Evolutionary conservation across 1,140 invertebrate genomes (phyloP).

Genomic region (Drosophila ambigua): DNA sequence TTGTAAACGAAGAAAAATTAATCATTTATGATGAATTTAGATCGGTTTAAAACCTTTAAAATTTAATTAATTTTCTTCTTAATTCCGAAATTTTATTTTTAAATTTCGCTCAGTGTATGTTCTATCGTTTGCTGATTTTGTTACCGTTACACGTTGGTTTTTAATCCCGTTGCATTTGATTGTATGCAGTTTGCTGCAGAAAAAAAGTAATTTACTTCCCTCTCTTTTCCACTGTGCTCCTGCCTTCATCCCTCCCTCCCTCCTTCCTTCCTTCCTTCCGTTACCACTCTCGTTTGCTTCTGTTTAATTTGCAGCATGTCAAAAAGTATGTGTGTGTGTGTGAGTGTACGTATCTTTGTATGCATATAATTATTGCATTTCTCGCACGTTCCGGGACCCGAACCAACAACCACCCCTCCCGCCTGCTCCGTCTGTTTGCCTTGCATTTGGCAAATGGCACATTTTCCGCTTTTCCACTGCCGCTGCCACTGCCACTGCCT

Average conservation of each 20-base stretch:
- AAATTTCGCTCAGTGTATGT: constrained; percentile 3
- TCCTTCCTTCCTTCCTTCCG: not conserved
- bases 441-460: constrained; percentile 77
- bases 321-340: constrained; percentile 55
- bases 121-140: constrained; percentile 25
- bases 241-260: constrained; percentile 4
- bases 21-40: no score
- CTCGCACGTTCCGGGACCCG: constrained; percentile 66
- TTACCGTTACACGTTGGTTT: constrained; percentile 63
- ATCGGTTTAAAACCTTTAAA: no score
- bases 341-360: constrained; percentile 54
- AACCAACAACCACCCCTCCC: constrained; percentile 1
- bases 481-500: not conserved
- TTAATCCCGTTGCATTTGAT: constrained; percentile 80
- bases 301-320: constrained; percentile 82
- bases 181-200: constrained; percentile 70
- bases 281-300: constrained; percentile 33
- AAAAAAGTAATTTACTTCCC: constrained; percentile 73
- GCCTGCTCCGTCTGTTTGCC: constrained; percentile 56
- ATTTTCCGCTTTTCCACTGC: constrained; percentile 56
- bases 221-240: not conserved
- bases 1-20: no score
- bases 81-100: no score
- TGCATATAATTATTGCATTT: constrained; percentile 82
- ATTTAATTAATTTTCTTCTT: no score